These are phyloP conservation scores for Acronicta psi DNA, from an alignment of 2,888 invertebrate species.

Conservation along the genomic window DNA sequence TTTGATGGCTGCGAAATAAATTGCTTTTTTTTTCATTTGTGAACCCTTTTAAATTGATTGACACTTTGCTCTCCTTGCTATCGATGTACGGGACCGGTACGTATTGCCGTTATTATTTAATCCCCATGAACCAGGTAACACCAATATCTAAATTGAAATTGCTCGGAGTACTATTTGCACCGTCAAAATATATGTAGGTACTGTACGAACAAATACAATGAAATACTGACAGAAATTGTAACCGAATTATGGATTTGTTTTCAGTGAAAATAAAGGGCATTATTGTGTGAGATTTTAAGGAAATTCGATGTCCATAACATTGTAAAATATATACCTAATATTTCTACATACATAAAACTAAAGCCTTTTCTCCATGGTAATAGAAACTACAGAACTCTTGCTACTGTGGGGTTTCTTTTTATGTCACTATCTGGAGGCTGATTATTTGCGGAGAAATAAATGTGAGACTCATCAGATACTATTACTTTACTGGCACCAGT, in stretches of 20 bases:
- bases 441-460: no score
- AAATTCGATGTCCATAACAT: no score
- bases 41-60: conserved; percentile 57
- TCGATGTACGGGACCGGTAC: conserved; percentile 13
- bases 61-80: conserved; percentile 37
- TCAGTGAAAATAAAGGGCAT: no score
- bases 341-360: no score
- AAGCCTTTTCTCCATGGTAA: no score
- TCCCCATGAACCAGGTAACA: conserved; percentile 30
- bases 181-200: background rate
- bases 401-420: no score
- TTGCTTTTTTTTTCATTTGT: conserved; percentile 40
- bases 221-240: background rate
- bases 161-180: conserved; percentile 16
- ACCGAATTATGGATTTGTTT: background rate
- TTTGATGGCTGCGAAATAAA: conserved; percentile 43
- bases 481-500: no score
- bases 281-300: no score
- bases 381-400: no score
- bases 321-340: no score
- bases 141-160: conserved; percentile 46
- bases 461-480: no score
- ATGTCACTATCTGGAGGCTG: no score
- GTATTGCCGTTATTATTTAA: conserved; percentile 33
- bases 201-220: background rate